Base-by-base conservation (phyloP, 2,888 invertebrate species). In the Netelia melanura region DNA sequence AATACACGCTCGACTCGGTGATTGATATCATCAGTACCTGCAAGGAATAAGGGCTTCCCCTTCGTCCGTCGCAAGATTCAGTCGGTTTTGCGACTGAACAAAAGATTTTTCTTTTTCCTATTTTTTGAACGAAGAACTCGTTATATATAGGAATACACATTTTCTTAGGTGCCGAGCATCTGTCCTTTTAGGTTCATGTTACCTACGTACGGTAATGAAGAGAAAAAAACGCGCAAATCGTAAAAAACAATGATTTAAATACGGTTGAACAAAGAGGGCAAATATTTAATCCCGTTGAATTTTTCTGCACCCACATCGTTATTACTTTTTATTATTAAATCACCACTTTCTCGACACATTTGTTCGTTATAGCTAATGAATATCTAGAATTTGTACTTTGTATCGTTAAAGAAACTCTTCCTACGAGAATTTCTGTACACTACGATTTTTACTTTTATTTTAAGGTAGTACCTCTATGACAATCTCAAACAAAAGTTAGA, bases 111-210 rank as follows among this genome's bases (percentile, higher is more conserved):
- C 25, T 38, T 25, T 21, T 44, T 58, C 72, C n/a, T 23, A 52
- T 75, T 17, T 52, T 58, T 62, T 52, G 17, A 43, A 11, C 38
- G 44, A 65, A 43, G 21, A 21, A 58, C 2, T 48, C 48, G 25
- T 5, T 58, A 38, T 71, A 71, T 79, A 80, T 64, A 80, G 80
- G 67, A 71, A 74, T 82, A 54, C 83, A 86, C 84, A 86, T 86
- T 82, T 84, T 82, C 82, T 62, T 84, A 86, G 84, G 61, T 86
- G 81, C 80, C 77, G 84, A 82, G 81, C 81, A 25, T 87, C 87
- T 86, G 87, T 87, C 87, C 87, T 87, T 86, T 84, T 25, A 82
- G 80, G 83, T 77, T 54, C 25, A 77, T 86, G 71, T 30, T n/a
- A n/a, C n/a, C n/a, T n/a, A n/a, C n/a, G n/a, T n/a, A 54, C 43